These are phyloP conservation scores for Gisinianus flammeolus DNA, from an alignment of 2,888 invertebrate species.

Conservation along the genomic window DNA sequence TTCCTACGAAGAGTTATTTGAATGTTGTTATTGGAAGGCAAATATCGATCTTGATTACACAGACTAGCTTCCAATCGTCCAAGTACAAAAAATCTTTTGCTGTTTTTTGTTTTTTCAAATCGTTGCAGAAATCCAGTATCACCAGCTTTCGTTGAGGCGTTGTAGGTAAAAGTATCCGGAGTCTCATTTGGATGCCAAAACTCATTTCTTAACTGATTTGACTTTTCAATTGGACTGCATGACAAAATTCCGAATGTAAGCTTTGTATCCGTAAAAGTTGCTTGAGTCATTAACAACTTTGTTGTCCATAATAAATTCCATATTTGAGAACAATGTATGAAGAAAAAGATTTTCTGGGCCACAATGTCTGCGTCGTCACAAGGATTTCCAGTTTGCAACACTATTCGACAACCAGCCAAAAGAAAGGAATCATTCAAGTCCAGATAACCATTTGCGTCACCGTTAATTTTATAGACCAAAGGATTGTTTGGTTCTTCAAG, in stretches of 20 bases:
- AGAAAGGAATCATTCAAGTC: not conserved
- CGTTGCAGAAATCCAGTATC: constrained; percentile 1
- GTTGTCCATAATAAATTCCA: not conserved
- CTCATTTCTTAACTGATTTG: not conserved
- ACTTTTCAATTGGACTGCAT: not conserved
- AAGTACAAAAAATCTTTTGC: not conserved
- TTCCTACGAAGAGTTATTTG: not conserved
- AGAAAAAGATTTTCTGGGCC: not conserved
- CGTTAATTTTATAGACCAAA: not conserved
- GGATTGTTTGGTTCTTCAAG: constrained; percentile 19
- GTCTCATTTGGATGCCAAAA: not conserved
- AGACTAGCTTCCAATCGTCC: not conserved
- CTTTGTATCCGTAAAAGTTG: not conserved
- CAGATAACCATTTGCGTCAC: not conserved
- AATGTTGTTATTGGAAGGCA: not conserved
- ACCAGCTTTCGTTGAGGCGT: not conserved
- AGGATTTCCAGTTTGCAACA: not conserved
- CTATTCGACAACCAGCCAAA: not conserved
- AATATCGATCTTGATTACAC: not conserved
- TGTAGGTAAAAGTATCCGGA: not conserved
- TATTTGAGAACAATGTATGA: not conserved
- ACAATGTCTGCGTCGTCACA: constrained; percentile 15
- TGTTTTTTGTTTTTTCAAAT: not conserved
- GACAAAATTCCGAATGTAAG: not conserved
- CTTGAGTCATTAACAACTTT: not conserved